phyloP scores from a whole-genome alignment of 2,113 vertebrate genomes.

The Mesembrinibis cayennensis region DNA sequence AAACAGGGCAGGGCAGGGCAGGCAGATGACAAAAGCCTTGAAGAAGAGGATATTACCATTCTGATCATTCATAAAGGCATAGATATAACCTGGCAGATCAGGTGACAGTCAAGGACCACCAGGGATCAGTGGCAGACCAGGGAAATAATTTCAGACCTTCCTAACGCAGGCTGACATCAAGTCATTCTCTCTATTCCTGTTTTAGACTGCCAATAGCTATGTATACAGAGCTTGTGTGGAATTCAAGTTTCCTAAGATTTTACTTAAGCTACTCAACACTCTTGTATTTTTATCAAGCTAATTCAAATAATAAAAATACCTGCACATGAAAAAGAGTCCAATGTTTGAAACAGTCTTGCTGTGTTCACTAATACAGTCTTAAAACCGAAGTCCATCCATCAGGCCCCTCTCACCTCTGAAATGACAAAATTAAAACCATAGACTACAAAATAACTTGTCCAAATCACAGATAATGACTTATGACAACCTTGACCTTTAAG shows the following conservation, averaged over 20 bases:
- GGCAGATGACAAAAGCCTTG: not conserved
- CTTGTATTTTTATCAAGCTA: not conserved
- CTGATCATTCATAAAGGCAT: not conserved
- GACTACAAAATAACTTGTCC: not conserved
- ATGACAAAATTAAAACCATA: not conserved
- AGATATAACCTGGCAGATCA: not conserved
- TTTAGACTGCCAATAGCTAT: not conserved
- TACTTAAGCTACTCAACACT: not conserved
- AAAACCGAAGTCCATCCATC: not conserved
- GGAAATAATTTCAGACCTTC: not conserved
- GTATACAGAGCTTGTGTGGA: not conserved
- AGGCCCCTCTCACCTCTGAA: not conserved
- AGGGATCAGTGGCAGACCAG: not conserved
- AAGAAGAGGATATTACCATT: not conserved
- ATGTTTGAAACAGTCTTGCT: not conserved
- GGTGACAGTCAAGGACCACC: not conserved
- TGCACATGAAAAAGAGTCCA: not conserved
- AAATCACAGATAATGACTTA: not conserved
- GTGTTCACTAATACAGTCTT: not conserved
- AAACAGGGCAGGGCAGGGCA: not conserved
- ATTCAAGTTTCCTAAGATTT: not conserved
- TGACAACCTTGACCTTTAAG: not conserved
- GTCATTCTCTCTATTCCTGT: not conserved
- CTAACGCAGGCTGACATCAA: not conserved
- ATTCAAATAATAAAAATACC: not conserved